phyloP scores from a whole-genome alignment of 2,113 vertebrate species.

The Pelecanoides urinatrix region DNA sequence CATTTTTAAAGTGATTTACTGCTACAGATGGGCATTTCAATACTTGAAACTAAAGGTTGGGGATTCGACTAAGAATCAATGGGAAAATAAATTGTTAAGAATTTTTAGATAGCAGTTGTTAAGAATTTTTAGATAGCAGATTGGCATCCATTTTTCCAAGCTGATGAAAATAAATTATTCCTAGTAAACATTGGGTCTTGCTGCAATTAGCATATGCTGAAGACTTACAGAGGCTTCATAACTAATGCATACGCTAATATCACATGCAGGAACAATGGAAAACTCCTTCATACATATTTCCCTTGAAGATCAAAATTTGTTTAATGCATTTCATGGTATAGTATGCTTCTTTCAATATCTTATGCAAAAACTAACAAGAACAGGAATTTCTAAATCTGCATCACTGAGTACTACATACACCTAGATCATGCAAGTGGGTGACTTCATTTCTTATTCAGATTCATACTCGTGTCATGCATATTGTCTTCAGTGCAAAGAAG shows the following conservation, averaged over 20 bases:
- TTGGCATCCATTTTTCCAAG: background rate
- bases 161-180: background rate
- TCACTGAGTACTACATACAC: background rate
- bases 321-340: background rate
- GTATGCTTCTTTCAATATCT: background rate
- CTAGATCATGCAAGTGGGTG: background rate
- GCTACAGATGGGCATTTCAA: background rate
- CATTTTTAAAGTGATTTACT: background rate
- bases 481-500: background rate
- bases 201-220: background rate
- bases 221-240: background rate
- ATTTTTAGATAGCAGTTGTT: background rate
- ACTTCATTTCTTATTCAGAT: background rate
- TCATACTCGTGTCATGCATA: background rate
- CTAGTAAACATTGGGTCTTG: background rate
- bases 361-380: background rate
- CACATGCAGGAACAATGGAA: background rate
- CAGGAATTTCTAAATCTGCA: background rate
- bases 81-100: background rate
- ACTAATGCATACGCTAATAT: background rate
- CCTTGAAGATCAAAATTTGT: background rate
- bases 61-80: background rate
- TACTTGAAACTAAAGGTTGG: background rate
- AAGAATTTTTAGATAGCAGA: background rate
- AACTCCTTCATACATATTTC: background rate